Evolutionary conservation across 2,888 invertebrate genomes (phyloP), one percentile per base, ranked within the genome.

Genomic region (Hirudinaria manillensis): DNA sequence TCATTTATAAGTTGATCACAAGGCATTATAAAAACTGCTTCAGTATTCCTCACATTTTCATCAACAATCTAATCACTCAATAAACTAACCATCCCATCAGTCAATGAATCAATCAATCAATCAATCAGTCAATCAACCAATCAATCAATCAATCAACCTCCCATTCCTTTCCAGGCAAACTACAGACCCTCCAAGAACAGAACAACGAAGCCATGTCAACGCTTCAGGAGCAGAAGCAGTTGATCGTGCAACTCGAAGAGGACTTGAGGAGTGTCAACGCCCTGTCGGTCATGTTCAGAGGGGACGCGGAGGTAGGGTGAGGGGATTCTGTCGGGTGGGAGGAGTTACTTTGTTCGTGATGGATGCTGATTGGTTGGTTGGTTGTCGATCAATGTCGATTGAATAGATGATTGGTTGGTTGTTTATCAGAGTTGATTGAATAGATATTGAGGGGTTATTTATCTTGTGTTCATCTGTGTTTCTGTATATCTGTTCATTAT

Each of bases 261-360:
- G 87, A 87, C 77, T 81, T 87, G 55, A 80, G 84, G 68, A 83
- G 82, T 77, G 84, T 86, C 77, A 85, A 86, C 72, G 83, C 85
- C 29, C 79, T 86, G 74, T 85, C 86, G 3, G 81, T 83, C 66
- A 82, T 84, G 82, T 86, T 84, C 81, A 80, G 86, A 38, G 84
- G 84, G 0, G 84, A 84, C 77, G 86, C 84, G 34, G 86, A 86
- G 82, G 85, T 77, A 13, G 36, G 72, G 32, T n/a, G 61, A 72
- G 7, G 1, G 4, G 56, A 27, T 3, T 1, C 16, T 45, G 45
- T 45, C 13, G 45, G 45, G 1, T 16, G 45, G 13, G 16, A n/a
- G n/a, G n/a, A n/a, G n/a, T n/a, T n/a, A n/a, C n/a, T n/a, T n/a
- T n/a, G n/a, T n/a, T n/a, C n/a, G n/a, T n/a, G n/a, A n/a, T n/a